phyloP scores from a whole-genome alignment of 2,888 invertebrate species.

The Caenorhabditis japonica region DNA sequence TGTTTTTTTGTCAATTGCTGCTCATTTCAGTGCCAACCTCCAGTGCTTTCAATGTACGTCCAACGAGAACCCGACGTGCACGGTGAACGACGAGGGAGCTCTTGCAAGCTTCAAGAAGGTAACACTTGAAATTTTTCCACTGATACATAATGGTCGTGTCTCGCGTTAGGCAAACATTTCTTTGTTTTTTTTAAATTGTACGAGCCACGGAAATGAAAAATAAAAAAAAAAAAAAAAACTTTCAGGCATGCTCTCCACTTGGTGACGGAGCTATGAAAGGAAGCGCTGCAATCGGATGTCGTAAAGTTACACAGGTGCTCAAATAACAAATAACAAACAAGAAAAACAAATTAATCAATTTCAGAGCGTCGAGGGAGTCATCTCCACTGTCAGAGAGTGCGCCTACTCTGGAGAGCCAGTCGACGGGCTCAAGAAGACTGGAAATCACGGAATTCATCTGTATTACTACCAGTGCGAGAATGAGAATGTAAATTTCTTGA shows the following conservation, averaged over 20 bases:
- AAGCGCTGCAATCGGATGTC: slow-evolving; percentile 68
- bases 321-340: neutral
- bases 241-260: slow-evolving; percentile 62
- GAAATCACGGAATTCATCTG: slow-evolving; percentile 71
- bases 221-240: slow-evolving; percentile 13
- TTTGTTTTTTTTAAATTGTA: slow-evolving; percentile 5
- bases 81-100: slow-evolving; percentile 50
- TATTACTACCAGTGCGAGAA: slow-evolving; percentile 78
- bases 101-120: slow-evolving; percentile 63
- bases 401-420: slow-evolving; percentile 73
- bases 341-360: slow-evolving; percentile 1
- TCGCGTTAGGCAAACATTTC: neutral
- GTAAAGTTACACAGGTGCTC: slow-evolving; percentile 72
- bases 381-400: slow-evolving; percentile 67
- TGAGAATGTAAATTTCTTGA: slow-evolving; percentile 47
- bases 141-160: no score
- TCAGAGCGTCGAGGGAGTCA: slow-evolving; percentile 66
- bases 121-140: no score
- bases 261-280: slow-evolving; percentile 62
- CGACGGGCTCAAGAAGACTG: slow-evolving; percentile 70
- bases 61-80: slow-evolving; percentile 62
- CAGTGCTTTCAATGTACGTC: slow-evolving; percentile 70
- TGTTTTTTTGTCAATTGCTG: neutral
- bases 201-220: no score
- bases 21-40: slow-evolving; percentile 51